Evolutionary conservation across 2,113 vertebrate species (phyloP).

Genomic region (Lycaon pictus): DNA sequence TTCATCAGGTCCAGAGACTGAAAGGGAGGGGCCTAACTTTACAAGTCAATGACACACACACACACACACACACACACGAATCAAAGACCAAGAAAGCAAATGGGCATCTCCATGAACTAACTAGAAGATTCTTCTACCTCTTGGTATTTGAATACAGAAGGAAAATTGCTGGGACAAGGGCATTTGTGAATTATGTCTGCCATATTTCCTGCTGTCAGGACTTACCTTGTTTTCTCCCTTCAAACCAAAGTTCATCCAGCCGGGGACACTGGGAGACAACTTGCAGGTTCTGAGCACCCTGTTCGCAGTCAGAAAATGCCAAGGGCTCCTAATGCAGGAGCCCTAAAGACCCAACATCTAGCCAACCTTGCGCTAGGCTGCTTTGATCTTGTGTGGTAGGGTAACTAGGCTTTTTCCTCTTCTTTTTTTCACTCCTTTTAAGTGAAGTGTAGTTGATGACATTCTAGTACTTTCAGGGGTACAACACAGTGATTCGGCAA

Average conservation of each 20-base stretch:
- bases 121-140: background rate
- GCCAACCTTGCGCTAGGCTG: background rate
- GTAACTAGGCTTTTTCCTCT: background rate
- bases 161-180: background rate
- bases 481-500: background rate
- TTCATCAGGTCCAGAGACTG: background rate
- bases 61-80: background rate
- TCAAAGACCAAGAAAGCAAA: background rate
- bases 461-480: background rate
- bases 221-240: background rate
- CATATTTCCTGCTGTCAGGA: background rate
- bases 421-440: background rate
- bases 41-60: constrained; percentile 28
- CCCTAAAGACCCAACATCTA: background rate
- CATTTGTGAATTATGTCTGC: background rate
- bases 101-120: background rate
- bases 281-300: background rate
- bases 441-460: background rate
- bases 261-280: background rate
- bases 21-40: background rate
- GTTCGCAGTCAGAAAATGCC: background rate
- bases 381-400: background rate
- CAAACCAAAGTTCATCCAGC: background rate
- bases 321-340: background rate
- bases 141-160: background rate